Percentiles rank a stretch among this genome's conserved stretches.
Conservation (phyloP, 2,888 invertebrate species). For the Tetrapedia diversipes region DNA sequence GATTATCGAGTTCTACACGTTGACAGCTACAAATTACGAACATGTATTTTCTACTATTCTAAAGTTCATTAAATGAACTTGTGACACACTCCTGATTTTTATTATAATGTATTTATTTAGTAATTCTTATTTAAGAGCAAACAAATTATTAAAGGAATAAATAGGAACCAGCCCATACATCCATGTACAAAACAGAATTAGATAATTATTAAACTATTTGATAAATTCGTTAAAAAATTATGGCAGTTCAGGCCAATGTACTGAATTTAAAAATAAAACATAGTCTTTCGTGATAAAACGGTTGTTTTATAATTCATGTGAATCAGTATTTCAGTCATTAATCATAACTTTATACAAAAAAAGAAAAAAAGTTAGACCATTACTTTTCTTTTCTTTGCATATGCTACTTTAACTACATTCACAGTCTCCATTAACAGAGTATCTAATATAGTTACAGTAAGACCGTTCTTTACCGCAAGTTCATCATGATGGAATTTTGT, state of each 20-base stretch:
- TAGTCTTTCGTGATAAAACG: conserved; percentile 10
- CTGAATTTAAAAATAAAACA: conserved; percentile 30
- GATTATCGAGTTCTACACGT: conserved; percentile 54
- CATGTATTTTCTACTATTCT: conserved; percentile 26
- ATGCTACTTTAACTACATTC: conserved; percentile 77
- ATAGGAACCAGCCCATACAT: conserved; percentile 75
- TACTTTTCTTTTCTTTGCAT: conserved; percentile 77
- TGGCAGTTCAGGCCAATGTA: conserved; percentile 43
- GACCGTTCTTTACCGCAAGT: conserved; percentile 86
- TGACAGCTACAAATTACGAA: conserved; percentile 37
- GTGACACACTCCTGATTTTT: conserved; percentile 25
- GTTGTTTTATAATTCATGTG: conserved; percentile 15
- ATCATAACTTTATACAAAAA: background rate
- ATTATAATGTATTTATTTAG: conserved; percentile 28
- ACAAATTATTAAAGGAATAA: conserved; percentile 61
- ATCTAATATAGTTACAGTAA: conserved; percentile 82
- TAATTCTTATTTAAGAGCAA: conserved; percentile 29
- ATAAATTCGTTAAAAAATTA: conserved; percentile 43
- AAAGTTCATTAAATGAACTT: conserved; percentile 27
- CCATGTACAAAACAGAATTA: conserved; percentile 20
- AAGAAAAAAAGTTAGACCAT: conserved; percentile 46
- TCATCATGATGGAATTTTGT: conserved; percentile 89
- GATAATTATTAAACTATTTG: conserved; percentile 38
- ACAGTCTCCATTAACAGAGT: conserved; percentile 78
- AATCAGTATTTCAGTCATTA: conserved; percentile 14